phyloP scores from a whole-genome alignment of 2,797 vertebrate genomes.

The Notolepis coatsorum region DNA sequence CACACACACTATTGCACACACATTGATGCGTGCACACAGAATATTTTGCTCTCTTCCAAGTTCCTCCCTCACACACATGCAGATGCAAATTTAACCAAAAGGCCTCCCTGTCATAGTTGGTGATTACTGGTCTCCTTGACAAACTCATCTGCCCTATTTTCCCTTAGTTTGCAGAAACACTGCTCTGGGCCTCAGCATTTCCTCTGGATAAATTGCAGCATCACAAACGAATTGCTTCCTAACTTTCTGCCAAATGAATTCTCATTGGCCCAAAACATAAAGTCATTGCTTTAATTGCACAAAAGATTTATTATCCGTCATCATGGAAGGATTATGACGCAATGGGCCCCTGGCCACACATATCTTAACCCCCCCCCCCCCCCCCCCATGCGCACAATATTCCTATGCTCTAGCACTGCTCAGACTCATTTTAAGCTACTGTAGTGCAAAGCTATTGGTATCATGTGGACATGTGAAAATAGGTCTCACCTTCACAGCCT shows the following conservation, averaged over 20 bases:
- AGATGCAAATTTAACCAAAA: conserved; percentile 4
- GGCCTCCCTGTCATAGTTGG: conserved; percentile 21
- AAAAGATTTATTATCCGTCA: conserved; percentile 14
- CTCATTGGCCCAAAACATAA: conserved; percentile 9
- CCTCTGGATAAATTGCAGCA: conserved; percentile 50
- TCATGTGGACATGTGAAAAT: too few species aligned
- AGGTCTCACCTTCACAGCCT: too few species aligned
- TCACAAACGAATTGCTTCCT: conserved; percentile 49
- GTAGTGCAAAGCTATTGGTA: too few species aligned
- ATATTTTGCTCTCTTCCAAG: too few species aligned
- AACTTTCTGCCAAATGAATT: conserved; percentile 55
- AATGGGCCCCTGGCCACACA: too few species aligned
- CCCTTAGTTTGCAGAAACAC: conserved; percentile 39
- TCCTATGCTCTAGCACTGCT: too few species aligned
- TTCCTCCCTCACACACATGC: neutral
- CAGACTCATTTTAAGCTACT: too few species aligned
- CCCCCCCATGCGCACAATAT: too few species aligned
- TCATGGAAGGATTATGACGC: too few species aligned
- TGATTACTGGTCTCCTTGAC: conserved; percentile 37
- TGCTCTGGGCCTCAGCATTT: conserved; percentile 33
- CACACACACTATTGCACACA: neutral
- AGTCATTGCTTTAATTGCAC: neutral
- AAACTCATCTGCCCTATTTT: conserved; percentile 25
- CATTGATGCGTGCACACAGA: neutral
- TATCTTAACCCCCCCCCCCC: too few species aligned